These are phyloP conservation scores for Himalopsyche anomala DNA, from an alignment of 2,888 invertebrate species.

Conservation along the genomic window DNA sequence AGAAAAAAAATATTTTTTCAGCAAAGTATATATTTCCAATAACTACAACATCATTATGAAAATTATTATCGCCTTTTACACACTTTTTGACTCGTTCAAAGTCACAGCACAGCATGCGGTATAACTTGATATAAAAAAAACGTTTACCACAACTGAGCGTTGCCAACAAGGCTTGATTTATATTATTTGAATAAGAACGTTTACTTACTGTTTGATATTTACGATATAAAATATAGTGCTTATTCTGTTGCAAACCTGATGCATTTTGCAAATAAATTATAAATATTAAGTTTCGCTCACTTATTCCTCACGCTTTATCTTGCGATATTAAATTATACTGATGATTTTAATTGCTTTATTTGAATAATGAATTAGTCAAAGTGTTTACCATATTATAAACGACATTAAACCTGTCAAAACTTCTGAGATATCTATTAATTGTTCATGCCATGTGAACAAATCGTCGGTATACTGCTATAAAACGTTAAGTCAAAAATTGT, in stretches of 20 bases:
- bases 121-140: not conserved
- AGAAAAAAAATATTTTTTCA: no score
- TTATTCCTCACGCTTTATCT: not conserved
- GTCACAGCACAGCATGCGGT: no score
- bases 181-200: not conserved
- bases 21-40: no score
- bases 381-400: not conserved
- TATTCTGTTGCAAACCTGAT: not conserved
- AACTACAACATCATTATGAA: no score
- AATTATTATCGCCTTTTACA: no score
- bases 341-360: not conserved
- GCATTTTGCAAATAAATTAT: slow-evolving; percentile 20
- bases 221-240: not conserved
- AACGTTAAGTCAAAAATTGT: no score
- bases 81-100: no score
- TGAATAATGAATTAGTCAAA: not conserved
- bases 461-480: no score
- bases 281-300: not conserved
- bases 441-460: not conserved
- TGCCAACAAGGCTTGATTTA: slow-evolving; percentile 7
- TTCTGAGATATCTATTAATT: not conserved
- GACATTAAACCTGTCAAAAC: not conserved
- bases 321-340: not conserved
- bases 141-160: not conserved
- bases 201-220: slow-evolving; percentile 10